These are phyloP conservation scores for Diceros bicornis DNA, from an alignment of 2,797 vertebrate genomes.

Conservation along the genomic window DNA sequence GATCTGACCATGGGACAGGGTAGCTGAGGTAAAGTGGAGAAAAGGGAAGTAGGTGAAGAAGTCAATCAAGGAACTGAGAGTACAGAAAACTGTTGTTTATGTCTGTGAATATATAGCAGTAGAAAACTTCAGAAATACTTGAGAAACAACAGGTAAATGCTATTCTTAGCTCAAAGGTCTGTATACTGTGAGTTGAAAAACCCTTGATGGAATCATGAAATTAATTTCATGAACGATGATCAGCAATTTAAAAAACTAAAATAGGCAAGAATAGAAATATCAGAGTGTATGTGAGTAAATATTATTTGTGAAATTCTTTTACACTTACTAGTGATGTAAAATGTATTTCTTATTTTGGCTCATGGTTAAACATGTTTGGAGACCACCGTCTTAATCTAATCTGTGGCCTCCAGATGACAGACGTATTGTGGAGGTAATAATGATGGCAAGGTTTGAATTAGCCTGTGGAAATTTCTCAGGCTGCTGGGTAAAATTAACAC, in stretches of 20 bases:
- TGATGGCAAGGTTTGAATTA: background rate
- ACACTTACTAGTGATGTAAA: background rate
- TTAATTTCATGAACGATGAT: background rate
- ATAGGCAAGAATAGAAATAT: background rate
- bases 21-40: background rate
- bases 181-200: background rate
- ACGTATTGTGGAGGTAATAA: background rate
- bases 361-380: background rate
- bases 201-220: background rate
- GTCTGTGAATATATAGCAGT: background rate
- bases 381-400: background rate
- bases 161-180: background rate
- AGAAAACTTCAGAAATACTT: background rate
- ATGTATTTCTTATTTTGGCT: background rate
- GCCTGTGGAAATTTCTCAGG: background rate
- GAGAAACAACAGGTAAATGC: background rate
- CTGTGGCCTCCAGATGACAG: background rate
- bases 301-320: background rate
- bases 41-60: background rate
- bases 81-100: background rate
- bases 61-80: background rate
- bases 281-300: background rate
- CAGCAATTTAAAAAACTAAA: background rate
- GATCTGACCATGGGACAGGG: background rate
- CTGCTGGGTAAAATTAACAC: background rate